Evolutionary conservation across 1,140 invertebrate genomes (phyloP).

Genomic region (Thalassaphorura encarpata): DNA sequence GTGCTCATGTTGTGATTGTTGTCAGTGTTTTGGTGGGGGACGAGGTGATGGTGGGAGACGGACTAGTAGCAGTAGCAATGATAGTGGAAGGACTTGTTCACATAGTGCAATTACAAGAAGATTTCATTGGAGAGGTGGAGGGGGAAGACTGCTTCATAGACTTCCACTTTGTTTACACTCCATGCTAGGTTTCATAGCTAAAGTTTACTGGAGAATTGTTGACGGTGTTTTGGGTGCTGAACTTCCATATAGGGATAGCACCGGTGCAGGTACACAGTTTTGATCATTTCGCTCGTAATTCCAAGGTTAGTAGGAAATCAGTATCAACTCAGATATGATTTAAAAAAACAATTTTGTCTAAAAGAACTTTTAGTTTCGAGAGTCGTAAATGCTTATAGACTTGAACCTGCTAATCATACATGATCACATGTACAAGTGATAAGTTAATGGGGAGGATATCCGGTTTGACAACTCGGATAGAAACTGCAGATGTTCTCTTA

Average conservation of each 20-base stretch:
- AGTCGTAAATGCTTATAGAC: no score
- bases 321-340: no score
- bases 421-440: no score
- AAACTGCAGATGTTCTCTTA: no score
- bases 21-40: not conserved
- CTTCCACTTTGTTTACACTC: slow-evolving; percentile 23
- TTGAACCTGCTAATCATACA: no score
- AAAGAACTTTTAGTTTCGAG: no score
- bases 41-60: not conserved
- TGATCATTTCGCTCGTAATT: no score
- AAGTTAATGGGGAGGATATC: no score
- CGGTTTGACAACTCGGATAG: no score
- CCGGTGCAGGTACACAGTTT: slow-evolving; percentile 24
- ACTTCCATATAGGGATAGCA: slow-evolving; percentile 25
- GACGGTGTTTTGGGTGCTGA: slow-evolving; percentile 28
- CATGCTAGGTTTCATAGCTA: slow-evolving; percentile 27
- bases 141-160: slow-evolving; percentile 3
- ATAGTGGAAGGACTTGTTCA: not conserved
- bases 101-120: not conserved
- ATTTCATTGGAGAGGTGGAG: slow-evolving; percentile 12
- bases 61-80: not conserved
- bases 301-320: no score
- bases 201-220: slow-evolving; percentile 30
- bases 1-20: not conserved
- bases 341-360: no score